phyloP scores from a whole-genome alignment of 2,797 vertebrate species.

The Crocidura indochinensis region DNA sequence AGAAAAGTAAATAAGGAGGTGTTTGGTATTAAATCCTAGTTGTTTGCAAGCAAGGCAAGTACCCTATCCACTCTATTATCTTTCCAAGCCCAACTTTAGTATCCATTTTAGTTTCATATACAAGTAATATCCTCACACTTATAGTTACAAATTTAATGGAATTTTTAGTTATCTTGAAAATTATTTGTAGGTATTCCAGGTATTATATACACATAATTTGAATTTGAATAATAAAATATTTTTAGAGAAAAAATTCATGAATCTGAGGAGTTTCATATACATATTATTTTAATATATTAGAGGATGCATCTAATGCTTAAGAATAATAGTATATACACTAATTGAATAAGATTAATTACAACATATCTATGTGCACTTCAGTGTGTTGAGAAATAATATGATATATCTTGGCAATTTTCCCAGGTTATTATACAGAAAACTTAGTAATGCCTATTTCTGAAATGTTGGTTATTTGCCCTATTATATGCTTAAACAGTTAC shows the following conservation, averaged over 20 bases:
- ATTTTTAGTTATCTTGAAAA: not conserved
- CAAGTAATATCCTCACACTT: not conserved
- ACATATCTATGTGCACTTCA: not conserved
- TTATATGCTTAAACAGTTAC: not conserved
- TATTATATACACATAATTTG: not conserved
- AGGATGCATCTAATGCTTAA: not conserved
- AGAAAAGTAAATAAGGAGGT: no score
- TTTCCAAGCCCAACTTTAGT: no score
- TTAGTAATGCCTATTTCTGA: not conserved
- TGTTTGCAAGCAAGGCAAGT: no score
- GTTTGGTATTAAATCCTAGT: no score
- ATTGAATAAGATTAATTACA: not conserved
- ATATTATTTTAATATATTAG: constrained; percentile 17
- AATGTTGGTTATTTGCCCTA: not conserved
- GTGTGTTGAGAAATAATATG: not conserved
- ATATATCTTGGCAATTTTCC: constrained; percentile 2
- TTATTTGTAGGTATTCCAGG: not conserved
- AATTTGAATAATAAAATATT: not conserved
- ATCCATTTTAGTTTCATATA: not conserved
- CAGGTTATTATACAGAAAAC: not conserved
- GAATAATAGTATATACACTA: not conserved
- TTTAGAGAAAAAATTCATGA: not conserved
- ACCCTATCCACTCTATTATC: no score
- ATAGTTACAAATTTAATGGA: not conserved
- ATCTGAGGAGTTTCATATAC: not conserved